A percentile compares a stretch with the other conserved stretches of the same genome.
Evolutionary conservation across 2,888 invertebrate genomes (phyloP).

Genomic region (Epinotia nisella): DNA sequence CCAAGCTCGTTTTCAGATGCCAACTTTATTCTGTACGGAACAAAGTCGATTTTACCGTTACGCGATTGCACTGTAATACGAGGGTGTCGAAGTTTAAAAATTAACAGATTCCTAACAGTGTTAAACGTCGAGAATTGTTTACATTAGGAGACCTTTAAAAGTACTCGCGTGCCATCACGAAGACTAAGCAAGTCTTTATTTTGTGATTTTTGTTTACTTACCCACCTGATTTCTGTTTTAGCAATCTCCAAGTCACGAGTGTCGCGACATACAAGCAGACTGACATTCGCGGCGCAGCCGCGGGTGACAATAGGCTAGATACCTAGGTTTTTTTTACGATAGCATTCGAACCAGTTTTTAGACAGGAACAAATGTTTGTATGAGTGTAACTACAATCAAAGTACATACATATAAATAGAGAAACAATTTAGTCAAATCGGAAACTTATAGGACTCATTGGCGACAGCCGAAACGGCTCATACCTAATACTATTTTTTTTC

Average conservation of each 20-base stretch:
- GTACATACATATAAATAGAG: too few relatives aligned
- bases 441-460: too few relatives aligned
- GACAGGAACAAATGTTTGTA: too few relatives aligned
- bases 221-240: background rate
- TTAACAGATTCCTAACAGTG: slow-evolving; percentile 3
- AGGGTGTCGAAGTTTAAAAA: background rate
- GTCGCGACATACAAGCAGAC: background rate
- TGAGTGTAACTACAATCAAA: too few relatives aligned
- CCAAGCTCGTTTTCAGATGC: slow-evolving; percentile 6
- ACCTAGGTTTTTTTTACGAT: too few relatives aligned
- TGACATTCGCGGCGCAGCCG: background rate
- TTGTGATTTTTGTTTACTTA: slow-evolving; percentile 9
- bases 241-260: background rate
- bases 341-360: too few relatives aligned
- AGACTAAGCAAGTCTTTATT: slow-evolving; percentile 1
- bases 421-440: too few relatives aligned
- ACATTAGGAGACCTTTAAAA: background rate
- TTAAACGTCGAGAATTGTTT: slow-evolving; percentile 9
- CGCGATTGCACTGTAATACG: background rate
- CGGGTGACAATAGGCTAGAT: too few relatives aligned
- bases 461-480: too few relatives aligned
- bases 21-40: background rate
- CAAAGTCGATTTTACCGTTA: background rate
- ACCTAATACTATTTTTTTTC: too few relatives aligned
- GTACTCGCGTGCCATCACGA: slow-evolving; percentile 11